These are phyloP conservation scores for Pyxicephalus adspersus DNA, from an alignment of 2,113 vertebrate genomes.

Conservation along the genomic window DNA sequence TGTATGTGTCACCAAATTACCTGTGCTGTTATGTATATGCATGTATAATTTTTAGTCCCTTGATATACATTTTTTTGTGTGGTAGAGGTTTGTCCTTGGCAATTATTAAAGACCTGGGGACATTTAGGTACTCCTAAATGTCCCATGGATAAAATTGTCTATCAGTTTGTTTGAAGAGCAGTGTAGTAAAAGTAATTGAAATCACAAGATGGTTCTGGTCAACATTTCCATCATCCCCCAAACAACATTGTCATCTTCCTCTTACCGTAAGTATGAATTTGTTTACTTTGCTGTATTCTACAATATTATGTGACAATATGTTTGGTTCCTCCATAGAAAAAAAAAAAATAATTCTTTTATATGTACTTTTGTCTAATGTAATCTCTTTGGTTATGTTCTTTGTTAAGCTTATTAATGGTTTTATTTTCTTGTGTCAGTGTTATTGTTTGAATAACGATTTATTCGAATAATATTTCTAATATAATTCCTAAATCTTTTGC, in stretches of 20 bases:
- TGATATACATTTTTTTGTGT: too few relatives aligned
- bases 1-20: too few relatives aligned
- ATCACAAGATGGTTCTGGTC: too few relatives aligned
- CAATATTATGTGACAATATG: neutral
- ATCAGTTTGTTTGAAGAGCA: too few relatives aligned
- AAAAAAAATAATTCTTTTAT: neutral
- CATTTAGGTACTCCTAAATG: too few relatives aligned
- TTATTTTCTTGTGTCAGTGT: conserved; percentile 17
- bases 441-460: conserved; percentile 39
- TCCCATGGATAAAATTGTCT: too few relatives aligned
- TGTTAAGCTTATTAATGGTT: conserved; percentile 37
- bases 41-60: too few relatives aligned
- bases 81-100: too few relatives aligned
- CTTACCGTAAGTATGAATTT: neutral
- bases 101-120: too few relatives aligned
- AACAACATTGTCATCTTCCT: neutral
- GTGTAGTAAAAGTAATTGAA: too few relatives aligned
- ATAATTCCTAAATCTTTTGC: neutral
- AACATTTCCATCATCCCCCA: neutral
- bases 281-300: neutral
- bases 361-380: conserved; percentile 5
- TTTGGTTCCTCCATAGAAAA: neutral
- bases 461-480: conserved; percentile 1
- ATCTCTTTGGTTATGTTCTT: conserved; percentile 6
- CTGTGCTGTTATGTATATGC: too few relatives aligned